Evolutionary conservation across 1,140 invertebrate genomes (phyloP).

Genomic region (Drosophila burlai): DNA sequence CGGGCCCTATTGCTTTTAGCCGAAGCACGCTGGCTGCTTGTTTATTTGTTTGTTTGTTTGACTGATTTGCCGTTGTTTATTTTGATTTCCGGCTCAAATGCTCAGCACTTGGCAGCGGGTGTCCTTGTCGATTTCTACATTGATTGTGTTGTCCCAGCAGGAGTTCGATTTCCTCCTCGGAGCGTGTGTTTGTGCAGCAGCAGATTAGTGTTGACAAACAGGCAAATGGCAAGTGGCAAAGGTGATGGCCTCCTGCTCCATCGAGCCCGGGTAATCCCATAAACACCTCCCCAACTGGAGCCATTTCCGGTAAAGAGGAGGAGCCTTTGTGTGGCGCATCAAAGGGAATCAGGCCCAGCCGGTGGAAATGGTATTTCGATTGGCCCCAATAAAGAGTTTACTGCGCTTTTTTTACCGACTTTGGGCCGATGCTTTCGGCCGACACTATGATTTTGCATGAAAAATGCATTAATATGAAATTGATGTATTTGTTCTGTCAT

Average conservation of each 20-base stretch:
- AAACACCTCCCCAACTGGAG: conserved; percentile 62
- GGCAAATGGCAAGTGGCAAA: conserved; percentile 41
- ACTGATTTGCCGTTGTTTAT: conserved; percentile 81
- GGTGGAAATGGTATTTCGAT: conserved; percentile 51
- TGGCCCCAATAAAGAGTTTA: conserved; percentile 45
- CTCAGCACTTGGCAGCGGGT: conserved; percentile 43
- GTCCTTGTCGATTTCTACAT: conserved; percentile 72
- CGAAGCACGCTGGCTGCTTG: conserved; percentile 36
- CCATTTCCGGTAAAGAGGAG: conserved; percentile 11
- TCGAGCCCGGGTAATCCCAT: conserved; percentile 66
- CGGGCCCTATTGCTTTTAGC: conserved; percentile 74
- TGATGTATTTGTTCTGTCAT: conserved; percentile 58
- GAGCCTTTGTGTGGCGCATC: conserved; percentile 31
- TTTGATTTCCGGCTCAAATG: conserved; percentile 81
- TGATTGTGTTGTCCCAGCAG: conserved; percentile 77
- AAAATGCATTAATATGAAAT: conserved; percentile 63
- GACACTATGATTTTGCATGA: conserved; percentile 65
- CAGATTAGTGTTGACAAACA: conserved; percentile 81
- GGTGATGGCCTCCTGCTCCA: conserved; percentile 30
- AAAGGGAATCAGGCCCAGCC: conserved; percentile 28
- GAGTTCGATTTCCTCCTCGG: conserved; percentile 57
- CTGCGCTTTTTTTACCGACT: conserved; percentile 20
- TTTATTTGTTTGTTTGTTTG: conserved; percentile 82
- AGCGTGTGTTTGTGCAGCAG: conserved; percentile 43
- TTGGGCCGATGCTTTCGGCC: conserved; percentile 25